Evolutionary conservation across 2,888 invertebrate genomes (phyloP), one percentile per base, ranked within the genome.

Genomic region (Halocaridina rubra): DNA sequence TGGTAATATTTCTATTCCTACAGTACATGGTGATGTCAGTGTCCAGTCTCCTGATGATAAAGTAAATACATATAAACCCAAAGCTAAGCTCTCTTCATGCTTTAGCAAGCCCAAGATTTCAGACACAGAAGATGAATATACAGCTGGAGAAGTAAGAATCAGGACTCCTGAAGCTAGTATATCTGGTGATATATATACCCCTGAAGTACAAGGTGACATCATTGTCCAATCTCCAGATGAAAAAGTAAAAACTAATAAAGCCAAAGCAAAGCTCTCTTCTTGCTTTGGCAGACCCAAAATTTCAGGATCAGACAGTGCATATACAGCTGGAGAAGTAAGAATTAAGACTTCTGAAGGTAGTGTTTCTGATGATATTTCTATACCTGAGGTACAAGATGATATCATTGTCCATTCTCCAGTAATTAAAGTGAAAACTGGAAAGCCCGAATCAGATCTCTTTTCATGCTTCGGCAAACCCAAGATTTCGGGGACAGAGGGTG

Each of bases 81-180:
- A 81, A 46, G 64, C 69, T 69, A 81, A 75, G 57, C 67, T 81
- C 33, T 75, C 76, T 10, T 81, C 81, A n/a, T 81, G 81, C 32
- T 81, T 81, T 69, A 76, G 81, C 53, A 81, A 81, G 24, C 76
- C 81, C 5, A 81, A 81, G 59, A n/a, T 19, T 1, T 69, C 82
- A 13, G 30, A 71, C 19, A 57, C 77, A 24, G 82, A 82, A 39
- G 82, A 77, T 24, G 77, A 82, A 77, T 82, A 82, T 57, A 82
- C 76, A 30, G 39, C 77, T 39, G 82, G 82, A n/a, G 24, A 82
- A 59, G 13, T 77, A 27, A 69, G 57, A 24, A 24, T 81, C 19
- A 75, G 76, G 57, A 59, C 32, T 10, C 76, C 76, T 2, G 74
- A 82, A n/a, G 67, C 32, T 39, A 59, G 33, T 4, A 22, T 53